These are phyloP conservation scores for Spongilla lacustris DNA, from an alignment of 37 sponge, comb jelly and placozoan genomes.

Conservation along the genomic window DNA sequence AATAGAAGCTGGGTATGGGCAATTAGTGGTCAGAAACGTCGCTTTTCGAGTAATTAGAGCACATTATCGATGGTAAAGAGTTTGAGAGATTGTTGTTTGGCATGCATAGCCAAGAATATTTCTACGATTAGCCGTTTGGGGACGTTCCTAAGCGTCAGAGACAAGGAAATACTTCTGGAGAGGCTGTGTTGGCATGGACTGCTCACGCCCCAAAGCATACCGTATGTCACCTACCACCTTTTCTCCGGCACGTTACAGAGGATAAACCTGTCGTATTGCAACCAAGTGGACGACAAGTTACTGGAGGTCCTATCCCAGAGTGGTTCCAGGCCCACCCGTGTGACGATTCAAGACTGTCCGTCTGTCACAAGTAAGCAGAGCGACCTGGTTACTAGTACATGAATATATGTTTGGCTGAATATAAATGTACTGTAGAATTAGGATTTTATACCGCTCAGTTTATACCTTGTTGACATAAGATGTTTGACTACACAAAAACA, in stretches of 20 bases:
- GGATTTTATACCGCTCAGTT: no score
- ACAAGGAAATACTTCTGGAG: slow-evolving; percentile 83
- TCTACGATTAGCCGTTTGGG: slow-evolving; percentile 47
- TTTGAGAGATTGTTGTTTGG: slow-evolving; percentile 67
- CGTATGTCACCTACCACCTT: slow-evolving; percentile 64
- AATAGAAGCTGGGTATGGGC: no score
- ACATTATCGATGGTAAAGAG: slow-evolving; percentile 66
- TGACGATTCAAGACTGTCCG: slow-evolving; percentile 69
- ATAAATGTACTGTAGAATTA: no score
- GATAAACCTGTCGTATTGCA: slow-evolving; percentile 61
- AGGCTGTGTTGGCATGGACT: slow-evolving; percentile 79
- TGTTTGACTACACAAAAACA: no score
- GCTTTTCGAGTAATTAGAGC: no score
- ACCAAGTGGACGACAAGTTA: slow-evolving; percentile 65
- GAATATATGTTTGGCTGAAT: no score
- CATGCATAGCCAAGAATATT: slow-evolving; percentile 56
- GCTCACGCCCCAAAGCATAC: slow-evolving; percentile 33
- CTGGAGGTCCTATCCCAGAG: slow-evolving; percentile 55
- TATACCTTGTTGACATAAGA: no score
- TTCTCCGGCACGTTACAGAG: slow-evolving; percentile 67
- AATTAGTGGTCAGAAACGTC: no score
- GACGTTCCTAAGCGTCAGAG: slow-evolving; percentile 34
- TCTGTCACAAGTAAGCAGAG: slow-evolving; percentile 65
- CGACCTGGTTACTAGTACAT: no score
- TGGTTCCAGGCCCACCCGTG: slow-evolving; percentile 53